Evolutionary conservation across 2,888 invertebrate species (phyloP), one percentile per base, ranked within the genome.

Genomic region (Lithophane leautieri): DNA sequence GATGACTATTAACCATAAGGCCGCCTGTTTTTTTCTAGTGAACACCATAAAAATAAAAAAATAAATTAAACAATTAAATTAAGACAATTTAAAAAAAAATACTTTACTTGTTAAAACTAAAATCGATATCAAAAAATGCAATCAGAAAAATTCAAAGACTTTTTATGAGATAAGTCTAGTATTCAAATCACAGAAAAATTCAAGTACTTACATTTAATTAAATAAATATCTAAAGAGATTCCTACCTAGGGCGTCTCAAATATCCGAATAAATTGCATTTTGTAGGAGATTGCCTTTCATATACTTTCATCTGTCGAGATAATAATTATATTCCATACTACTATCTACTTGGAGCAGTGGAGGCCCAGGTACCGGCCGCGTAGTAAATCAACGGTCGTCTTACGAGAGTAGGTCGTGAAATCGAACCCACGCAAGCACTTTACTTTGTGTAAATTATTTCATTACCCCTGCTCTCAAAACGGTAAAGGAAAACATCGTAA

Each of bases 241-340:
- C 2, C 2, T 42, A 75, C 58, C 61, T 63, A 67, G 79, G 72
- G 73, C 44, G 28, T 82, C 62, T 75, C 14, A 71, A 78, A 79
- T 28, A 40, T 75, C 73, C 67, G 25, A 70, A 74, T 78, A 84
- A 86, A 86, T 86, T 79, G 78, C 77, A 81, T 82, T 50, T 80
- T 73, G 68, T 73, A 68, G 28, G n/a, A 76, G 70, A 84, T 84
- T 79, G 66, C 66, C 65, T 82, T 70, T 74, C 78, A 76, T 70
- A 66, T 58, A 40, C 42, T 78, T 73, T 70, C 62, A 73, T 80
- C 68, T 62, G 77, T 81, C 12, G 14, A 78, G 72, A 76, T 75
- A 61, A 56, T 61, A 71, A 76, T 78, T 61, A 63, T n/a, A 52
- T 25, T 50, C 19, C 44, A n/a, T 19, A 34, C 4, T 19, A 34